Evolutionary conservation across 2,888 invertebrate genomes (phyloP).

Genomic region (Zhuqinia jingwanae): DNA sequence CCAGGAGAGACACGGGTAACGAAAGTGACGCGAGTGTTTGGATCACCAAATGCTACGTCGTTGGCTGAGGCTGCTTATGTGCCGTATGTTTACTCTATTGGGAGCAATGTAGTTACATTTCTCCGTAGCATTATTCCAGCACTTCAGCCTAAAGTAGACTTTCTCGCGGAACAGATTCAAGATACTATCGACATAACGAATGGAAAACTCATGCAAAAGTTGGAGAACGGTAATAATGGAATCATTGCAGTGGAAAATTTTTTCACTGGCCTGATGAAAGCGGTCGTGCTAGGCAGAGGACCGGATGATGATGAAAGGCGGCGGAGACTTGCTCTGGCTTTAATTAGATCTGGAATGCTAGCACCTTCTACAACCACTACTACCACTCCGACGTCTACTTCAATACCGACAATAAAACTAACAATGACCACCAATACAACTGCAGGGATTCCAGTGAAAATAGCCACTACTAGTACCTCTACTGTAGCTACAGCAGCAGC

Average conservation of each 20-base stretch:
- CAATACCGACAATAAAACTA: not conserved
- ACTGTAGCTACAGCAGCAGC: not conserved
- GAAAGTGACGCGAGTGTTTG: conserved; percentile 27
- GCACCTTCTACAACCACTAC: too few relatives aligned
- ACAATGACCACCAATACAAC: not conserved
- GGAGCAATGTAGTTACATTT: conserved; percentile 53
- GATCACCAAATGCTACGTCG: conserved; percentile 50
- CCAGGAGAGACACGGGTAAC: conserved; percentile 49
- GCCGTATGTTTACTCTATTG: conserved; percentile 53
- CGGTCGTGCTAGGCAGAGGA: conserved; percentile 62
- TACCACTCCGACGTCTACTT: not conserved
- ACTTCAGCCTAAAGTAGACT: conserved; percentile 72
- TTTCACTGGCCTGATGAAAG: conserved; percentile 63
- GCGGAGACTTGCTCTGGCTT: conserved; percentile 38
- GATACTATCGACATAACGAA: conserved; percentile 64
- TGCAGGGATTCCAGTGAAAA: not conserved
- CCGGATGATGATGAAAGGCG: conserved; percentile 56
- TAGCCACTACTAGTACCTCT: conserved; percentile 8
- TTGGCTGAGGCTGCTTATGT: conserved; percentile 68
- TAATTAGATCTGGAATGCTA: conserved; percentile 60
- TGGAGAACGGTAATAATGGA: conserved; percentile 71
- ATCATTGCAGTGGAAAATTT: conserved; percentile 69
- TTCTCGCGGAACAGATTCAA: conserved; percentile 71
- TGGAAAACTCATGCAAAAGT: conserved; percentile 66
- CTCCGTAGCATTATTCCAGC: conserved; percentile 61